Percentiles rank a stretch among this genome's conserved stretches.
Conservation (phyloP, 2,888 invertebrate species). For the Leucozona laternaria region DNA sequence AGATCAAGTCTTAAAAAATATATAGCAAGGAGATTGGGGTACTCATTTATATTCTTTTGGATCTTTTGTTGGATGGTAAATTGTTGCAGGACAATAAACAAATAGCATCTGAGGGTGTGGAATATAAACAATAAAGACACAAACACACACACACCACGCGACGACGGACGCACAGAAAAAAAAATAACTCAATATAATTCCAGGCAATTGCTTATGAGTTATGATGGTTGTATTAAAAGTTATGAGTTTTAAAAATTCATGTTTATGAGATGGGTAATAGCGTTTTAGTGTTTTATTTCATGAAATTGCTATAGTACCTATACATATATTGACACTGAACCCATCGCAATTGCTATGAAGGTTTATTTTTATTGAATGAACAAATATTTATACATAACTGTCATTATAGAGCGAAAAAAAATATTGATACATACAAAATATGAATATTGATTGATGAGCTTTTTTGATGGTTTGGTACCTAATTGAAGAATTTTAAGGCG, state of each 20-base stretch:
- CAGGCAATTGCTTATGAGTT: constrained; percentile 23
- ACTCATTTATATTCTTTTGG: background rate
- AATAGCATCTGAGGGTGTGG: constrained; percentile 23
- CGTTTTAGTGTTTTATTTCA: constrained; percentile 23
- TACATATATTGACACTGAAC: background rate
- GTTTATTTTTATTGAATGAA: background rate
- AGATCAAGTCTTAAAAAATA: constrained; percentile 40
- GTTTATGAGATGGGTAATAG: constrained; percentile 22
- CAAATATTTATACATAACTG: too few species aligned
- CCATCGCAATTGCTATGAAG: background rate
- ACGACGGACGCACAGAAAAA: background rate
- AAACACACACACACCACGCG: background rate
- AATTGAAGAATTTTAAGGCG: too few species aligned
- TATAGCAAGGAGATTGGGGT: background rate
- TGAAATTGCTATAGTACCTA: background rate
- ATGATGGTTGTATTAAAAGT: constrained; percentile 24
- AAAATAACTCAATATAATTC: constrained; percentile 6
- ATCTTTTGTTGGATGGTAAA: constrained; percentile 57
- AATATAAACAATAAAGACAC: background rate
- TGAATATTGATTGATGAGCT: too few species aligned
- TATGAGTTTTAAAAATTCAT: constrained; percentile 33
- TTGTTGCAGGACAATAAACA: constrained; percentile 65
- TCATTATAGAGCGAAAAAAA: too few species aligned
- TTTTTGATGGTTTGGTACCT: too few species aligned
- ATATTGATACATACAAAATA: too few species aligned